Percentiles rank a stretch among this genome's conserved stretches.
Evolutionary conservation across 2,797 vertebrate species (phyloP).

Genomic region (Pelodytes ibericus): DNA sequence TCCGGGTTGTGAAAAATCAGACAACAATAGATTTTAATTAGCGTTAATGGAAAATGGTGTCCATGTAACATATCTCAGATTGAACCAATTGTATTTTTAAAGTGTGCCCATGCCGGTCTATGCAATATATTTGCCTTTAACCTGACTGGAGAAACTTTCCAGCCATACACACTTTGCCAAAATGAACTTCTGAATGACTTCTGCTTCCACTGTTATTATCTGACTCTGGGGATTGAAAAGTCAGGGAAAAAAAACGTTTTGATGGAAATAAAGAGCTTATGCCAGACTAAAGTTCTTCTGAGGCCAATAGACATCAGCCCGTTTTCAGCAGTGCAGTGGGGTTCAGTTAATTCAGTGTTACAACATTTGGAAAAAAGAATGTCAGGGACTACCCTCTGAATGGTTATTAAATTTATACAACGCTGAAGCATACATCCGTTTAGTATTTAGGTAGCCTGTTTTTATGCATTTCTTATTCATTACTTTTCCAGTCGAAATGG

Average conservation of each 20-base stretch:
- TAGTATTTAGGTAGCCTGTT: constrained; percentile 15
- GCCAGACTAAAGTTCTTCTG: constrained; percentile 51
- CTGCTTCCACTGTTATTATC: constrained; percentile 54
- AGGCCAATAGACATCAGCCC: constrained; percentile 52
- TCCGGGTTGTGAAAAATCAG: too few species aligned
- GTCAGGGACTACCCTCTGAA: constrained; percentile 22
- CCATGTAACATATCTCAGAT: background rate
- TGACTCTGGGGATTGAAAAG: constrained; percentile 50
- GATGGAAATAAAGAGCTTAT: constrained; percentile 50
- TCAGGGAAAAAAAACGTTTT: constrained; percentile 41
- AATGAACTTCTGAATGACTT: constrained; percentile 55
- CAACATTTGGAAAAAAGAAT: constrained; percentile 16
- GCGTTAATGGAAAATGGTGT: background rate
- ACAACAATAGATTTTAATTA: too few species aligned
- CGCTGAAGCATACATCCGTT: constrained; percentile 27
- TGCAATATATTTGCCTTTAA: constrained; percentile 30
- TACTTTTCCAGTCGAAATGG: constrained; percentile 15
- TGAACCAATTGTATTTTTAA: constrained; percentile 7
- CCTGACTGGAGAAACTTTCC: constrained; percentile 48
- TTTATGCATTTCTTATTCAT: constrained; percentile 11
- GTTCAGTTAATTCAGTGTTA: constrained; percentile 43
- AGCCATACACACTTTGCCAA: constrained; percentile 41
- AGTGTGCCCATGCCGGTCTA: constrained; percentile 20
- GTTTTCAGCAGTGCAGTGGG: constrained; percentile 21
- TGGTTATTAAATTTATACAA: constrained; percentile 21